Percentiles rank a stretch among this genome's conserved stretches.
These are phyloP conservation scores for Drosophila yooni DNA, from an alignment of 2,888 invertebrate genomes.

Conservation along the genomic window DNA sequence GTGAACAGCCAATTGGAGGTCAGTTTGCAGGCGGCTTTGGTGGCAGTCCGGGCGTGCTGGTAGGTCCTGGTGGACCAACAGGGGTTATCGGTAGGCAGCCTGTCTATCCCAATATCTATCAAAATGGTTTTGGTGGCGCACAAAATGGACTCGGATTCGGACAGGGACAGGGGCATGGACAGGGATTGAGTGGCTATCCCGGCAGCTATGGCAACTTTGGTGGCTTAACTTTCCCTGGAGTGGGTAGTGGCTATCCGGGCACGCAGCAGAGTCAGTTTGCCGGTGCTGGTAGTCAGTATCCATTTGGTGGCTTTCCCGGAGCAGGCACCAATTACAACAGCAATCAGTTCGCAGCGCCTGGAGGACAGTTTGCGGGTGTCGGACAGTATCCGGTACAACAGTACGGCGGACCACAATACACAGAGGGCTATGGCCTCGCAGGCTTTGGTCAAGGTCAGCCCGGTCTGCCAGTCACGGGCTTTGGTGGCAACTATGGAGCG, in stretches of 20 bases:
- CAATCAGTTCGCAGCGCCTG: conserved; percentile 38
- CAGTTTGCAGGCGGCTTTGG: conserved; percentile 48
- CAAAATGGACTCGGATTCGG: conserved; percentile 61
- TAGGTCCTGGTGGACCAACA: conserved; percentile 87
- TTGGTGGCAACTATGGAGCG: conserved; percentile 31
- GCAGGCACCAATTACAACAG: conserved; percentile 44
- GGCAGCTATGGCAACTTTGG: conserved; percentile 10
- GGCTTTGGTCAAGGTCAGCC: conserved; percentile 55
- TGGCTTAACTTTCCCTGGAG: conserved; percentile 35
- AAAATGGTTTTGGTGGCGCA: conserved; percentile 55
- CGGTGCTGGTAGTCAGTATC: conserved; percentile 34
- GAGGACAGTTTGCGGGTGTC: conserved; percentile 59
- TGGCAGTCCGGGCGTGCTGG: conserved; percentile 76
- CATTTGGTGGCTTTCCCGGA: conserved; percentile 41
- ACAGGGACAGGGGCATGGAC: neutral
- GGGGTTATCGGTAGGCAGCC: conserved; percentile 75
- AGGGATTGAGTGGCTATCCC: conserved; percentile 5
- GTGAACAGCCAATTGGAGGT: conserved; percentile 51
- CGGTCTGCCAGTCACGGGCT: conserved; percentile 40
- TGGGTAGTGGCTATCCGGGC: conserved; percentile 24
- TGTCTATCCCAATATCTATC: conserved; percentile 58
- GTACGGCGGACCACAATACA: conserved; percentile 64
- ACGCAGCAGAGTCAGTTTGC: conserved; percentile 46
- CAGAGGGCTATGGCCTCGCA: conserved; percentile 78
- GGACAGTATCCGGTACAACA: conserved; percentile 57